Conservation (phyloP, 2,888 invertebrate species). For the Drosophila borealis region DNA sequence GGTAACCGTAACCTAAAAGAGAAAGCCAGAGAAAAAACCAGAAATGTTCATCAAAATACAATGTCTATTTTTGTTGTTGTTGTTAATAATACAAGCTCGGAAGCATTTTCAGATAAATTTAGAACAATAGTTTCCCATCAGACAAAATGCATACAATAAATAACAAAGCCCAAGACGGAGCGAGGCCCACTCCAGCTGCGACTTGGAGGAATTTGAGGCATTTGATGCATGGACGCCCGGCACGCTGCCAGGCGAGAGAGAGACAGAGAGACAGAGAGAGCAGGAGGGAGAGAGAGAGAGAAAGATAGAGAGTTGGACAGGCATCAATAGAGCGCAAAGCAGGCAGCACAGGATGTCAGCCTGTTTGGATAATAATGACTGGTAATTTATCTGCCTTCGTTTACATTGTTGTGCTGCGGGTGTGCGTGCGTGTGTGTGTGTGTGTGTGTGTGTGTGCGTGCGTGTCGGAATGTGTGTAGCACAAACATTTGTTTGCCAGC, state of each 20-base stretch:
- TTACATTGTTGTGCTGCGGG: constrained; percentile 60
- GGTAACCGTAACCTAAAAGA: constrained; percentile 76
- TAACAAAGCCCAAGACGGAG: constrained; percentile 24
- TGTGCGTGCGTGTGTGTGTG: constrained; percentile 16
- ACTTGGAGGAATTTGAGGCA: constrained; percentile 53
- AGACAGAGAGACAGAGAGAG: background rate
- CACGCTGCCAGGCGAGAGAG: constrained; percentile 49
- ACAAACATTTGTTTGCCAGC: constrained; percentile 72
- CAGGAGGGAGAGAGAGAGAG: background rate
- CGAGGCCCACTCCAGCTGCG: background rate
- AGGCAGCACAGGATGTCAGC: constrained; percentile 58
- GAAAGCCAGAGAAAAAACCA: constrained; percentile 48
- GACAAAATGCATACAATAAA: constrained; percentile 60
- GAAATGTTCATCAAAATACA: constrained; percentile 38
- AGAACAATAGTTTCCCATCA: constrained; percentile 37
- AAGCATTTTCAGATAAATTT: constrained; percentile 17
- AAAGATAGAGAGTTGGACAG: background rate
- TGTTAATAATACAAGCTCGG: background rate
- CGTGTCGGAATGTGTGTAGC: constrained; percentile 65
- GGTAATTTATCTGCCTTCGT: constrained; percentile 80
- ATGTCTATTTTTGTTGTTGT: background rate
- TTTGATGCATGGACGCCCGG: constrained; percentile 64
- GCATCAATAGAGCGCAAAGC: constrained; percentile 4
- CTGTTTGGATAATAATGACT: constrained; percentile 76
- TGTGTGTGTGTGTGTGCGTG: constrained; percentile 19